A percentile compares a stretch with the other conserved stretches of the same genome.
These are phyloP conservation scores for Orthosia gracilis DNA, from an alignment of 2,888 invertebrate species.

Conservation along the genomic window DNA sequence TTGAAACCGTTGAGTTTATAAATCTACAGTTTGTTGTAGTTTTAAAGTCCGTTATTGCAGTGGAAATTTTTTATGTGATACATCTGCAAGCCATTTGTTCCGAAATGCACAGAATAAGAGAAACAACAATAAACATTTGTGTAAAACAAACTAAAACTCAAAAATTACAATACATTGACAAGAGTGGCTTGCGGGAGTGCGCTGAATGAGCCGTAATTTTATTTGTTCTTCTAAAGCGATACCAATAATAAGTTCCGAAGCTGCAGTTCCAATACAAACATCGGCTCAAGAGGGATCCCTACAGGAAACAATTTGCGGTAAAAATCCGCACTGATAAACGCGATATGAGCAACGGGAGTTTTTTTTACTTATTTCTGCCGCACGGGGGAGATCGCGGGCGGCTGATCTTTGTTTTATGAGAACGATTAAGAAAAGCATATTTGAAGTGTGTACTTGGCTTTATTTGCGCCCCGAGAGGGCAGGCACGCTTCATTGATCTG, in stretches of 20 bases:
- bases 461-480: constrained; percentile 90
- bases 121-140: constrained; percentile 14
- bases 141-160: constrained; percentile 13
- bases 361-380: constrained; percentile 82
- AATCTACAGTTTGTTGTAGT: not conserved
- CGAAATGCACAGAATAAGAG: not conserved
- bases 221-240: constrained; percentile 80
- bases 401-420: constrained; percentile 91
- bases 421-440: constrained; percentile 92
- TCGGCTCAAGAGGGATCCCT: constrained; percentile 82
- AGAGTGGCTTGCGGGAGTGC: constrained; percentile 74
- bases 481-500: constrained; percentile 90
- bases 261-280: constrained; percentile 83
- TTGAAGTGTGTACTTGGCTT: constrained; percentile 90
- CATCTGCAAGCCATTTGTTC: not conserved
- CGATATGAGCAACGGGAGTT: constrained; percentile 87
- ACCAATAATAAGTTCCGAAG: constrained; percentile 82
- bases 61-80: not conserved
- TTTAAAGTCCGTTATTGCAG: not conserved
- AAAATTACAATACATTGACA: constrained; percentile 71
- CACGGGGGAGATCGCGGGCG: constrained; percentile 85
- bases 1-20: constrained; percentile 20
- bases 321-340: constrained; percentile 85
- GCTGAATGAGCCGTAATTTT: constrained; percentile 76
- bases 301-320: constrained; percentile 87